phyloP scores from a whole-genome alignment of 1,140 invertebrate genomes.

The Colletes latitarsis region DNA sequence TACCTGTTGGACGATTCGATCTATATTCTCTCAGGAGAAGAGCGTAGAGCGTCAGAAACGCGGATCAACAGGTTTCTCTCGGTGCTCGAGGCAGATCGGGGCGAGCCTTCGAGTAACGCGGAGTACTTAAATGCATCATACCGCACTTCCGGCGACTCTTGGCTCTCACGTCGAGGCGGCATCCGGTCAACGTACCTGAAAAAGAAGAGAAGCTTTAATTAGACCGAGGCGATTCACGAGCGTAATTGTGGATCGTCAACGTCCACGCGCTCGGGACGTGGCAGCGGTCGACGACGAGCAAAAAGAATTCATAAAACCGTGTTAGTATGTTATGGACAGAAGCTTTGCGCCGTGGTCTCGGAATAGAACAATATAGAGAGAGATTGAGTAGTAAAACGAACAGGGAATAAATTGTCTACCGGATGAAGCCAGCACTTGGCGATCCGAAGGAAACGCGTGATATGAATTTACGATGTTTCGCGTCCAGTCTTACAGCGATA shows the following conservation, averaged over 20 bases:
- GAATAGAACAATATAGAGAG: not conserved
- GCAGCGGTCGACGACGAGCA: not conserved
- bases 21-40: not conserved
- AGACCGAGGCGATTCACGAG: conserved; percentile 48
- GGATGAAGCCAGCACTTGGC: conserved; percentile 49
- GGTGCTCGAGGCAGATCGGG: not conserved
- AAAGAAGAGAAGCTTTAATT: conserved; percentile 62
- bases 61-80: not conserved
- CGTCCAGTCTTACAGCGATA: conserved; percentile 3
- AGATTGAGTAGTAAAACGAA: not conserved
- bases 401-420: conserved; percentile 38
- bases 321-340: conserved; percentile 52
- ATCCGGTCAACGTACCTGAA: conserved; percentile 66
- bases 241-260: conserved; percentile 43
- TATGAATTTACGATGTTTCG: conserved; percentile 44
- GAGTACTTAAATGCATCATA: conserved; percentile 38
- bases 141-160: conserved; percentile 56
- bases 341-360: not conserved
- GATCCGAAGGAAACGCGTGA: conserved; percentile 46
- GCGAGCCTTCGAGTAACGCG: not conserved
- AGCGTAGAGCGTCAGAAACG: not conserved
- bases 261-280: not conserved
- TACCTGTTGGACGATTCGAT: too few relatives aligned
- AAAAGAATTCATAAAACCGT: conserved; percentile 36
- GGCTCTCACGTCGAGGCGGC: conserved; percentile 57